These are phyloP conservation scores for Luperina testacea DNA, from an alignment of 2,888 invertebrate species.

Conservation along the genomic window DNA sequence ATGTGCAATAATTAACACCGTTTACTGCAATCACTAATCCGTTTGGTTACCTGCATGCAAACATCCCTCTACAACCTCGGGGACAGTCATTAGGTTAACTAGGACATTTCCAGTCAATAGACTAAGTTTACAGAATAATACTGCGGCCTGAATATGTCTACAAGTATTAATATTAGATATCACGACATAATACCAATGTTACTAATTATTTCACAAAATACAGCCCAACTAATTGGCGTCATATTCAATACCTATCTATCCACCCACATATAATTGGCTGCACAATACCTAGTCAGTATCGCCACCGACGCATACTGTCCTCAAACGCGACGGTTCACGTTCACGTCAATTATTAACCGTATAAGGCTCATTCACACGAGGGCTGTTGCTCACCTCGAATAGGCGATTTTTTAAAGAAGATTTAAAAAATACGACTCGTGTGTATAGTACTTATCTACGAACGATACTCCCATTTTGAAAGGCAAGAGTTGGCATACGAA, in stretches of 20 bases:
- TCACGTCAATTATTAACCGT: constrained; percentile 28
- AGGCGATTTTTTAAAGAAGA: neutral
- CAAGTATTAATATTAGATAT: constrained; percentile 1
- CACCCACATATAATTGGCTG: neutral
- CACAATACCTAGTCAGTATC: constrained; percentile 13
- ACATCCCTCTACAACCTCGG: no score
- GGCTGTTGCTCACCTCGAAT: neutral
- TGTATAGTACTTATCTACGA: neutral
- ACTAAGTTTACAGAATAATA: neutral
- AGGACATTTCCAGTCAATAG: neutral
- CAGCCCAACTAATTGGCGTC: constrained; percentile 20
- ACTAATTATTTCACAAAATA: constrained; percentile 27
- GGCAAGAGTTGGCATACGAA: neutral
- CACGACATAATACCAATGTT: constrained; percentile 7
- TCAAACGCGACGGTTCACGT: constrained; percentile 35
- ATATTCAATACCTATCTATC: constrained; percentile 14
- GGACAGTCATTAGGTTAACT: no score
- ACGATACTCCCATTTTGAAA: neutral
- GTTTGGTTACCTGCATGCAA: no score
- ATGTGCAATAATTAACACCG: neutral
- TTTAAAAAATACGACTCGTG: no score
- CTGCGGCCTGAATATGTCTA: neutral
- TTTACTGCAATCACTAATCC: no score
- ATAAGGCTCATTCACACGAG: neutral
- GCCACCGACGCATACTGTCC: constrained; percentile 10